A percentile compares a stretch with the other conserved stretches of the same genome.
Conservation (phyloP, 23 tunicate species). For the Halocynthia roretzi region DNA sequence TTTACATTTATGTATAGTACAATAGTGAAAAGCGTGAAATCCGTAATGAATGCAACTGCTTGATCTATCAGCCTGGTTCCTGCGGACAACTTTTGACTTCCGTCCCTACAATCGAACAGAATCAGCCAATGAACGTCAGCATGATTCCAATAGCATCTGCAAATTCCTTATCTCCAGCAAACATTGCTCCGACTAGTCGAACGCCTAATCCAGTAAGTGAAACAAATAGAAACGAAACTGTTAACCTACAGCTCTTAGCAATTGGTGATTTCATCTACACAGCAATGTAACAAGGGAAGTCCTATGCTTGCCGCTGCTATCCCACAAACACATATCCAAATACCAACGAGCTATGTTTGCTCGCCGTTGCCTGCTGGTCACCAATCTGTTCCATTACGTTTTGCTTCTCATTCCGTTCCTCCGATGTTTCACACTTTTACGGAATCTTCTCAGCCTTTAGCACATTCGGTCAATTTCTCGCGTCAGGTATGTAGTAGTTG, state of each 20-base stretch:
- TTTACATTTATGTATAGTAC: background rate
- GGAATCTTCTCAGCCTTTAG: slow-evolving; percentile 1
- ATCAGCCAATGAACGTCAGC: background rate
- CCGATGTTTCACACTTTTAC: background rate
- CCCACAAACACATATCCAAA: slow-evolving; percentile 18
- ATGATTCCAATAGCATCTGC: slow-evolving; percentile 3
- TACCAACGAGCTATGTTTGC: slow-evolving; percentile 23
- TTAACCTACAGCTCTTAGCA: background rate
- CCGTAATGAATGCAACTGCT: background rate
- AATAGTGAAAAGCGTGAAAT: background rate
- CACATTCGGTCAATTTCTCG: slow-evolving; percentile 3
- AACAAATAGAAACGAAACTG: background rate
- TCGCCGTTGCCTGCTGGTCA: slow-evolving; percentile 26
- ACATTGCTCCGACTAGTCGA: background rate
- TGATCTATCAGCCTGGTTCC: slow-evolving; percentile 17
- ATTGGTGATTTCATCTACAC: too few species aligned
- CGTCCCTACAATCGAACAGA: slow-evolving; percentile 23
- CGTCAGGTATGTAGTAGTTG: slow-evolving; percentile 11
- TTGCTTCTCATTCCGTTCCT: slow-evolving; percentile 11
- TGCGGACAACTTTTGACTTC: slow-evolving; percentile 33
- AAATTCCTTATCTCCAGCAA: background rate
- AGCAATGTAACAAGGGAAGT: background rate
- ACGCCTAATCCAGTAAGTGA: background rate
- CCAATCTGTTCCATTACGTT: slow-evolving; percentile 17
- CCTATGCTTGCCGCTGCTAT: slow-evolving; percentile 7